These are phyloP conservation scores for Mesocentrotus franciscanus DNA, from an alignment of 53 echinoderm and acorn worm species.

Conservation along the genomic window DNA sequence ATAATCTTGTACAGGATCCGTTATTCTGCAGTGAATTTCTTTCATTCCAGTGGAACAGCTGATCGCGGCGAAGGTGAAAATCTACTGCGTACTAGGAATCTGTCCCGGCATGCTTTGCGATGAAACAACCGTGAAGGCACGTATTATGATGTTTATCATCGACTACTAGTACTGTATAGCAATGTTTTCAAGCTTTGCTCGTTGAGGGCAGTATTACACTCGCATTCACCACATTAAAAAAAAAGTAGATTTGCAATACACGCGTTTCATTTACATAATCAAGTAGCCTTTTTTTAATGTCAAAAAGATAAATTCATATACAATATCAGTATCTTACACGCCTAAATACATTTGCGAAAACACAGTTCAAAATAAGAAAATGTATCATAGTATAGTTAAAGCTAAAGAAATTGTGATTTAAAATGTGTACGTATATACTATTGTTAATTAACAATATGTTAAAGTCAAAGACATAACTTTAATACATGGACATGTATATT, in stretches of 20 bases:
- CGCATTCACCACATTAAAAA: not conserved
- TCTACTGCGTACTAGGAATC: too few species aligned
- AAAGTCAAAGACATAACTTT: too few species aligned
- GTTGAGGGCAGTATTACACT: not conserved
- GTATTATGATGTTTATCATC: not conserved
- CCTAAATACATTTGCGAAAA: not conserved
- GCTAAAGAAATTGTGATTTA: not conserved
- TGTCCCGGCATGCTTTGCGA: too few species aligned
- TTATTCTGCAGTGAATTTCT: too few species aligned
- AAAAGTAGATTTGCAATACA: not conserved
- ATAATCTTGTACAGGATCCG: too few species aligned
- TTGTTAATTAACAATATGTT: not conserved
- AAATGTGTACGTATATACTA: not conserved
- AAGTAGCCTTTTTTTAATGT: not conserved
- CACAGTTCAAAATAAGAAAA: not conserved
- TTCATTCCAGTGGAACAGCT: too few species aligned
- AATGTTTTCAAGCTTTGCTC: not conserved
- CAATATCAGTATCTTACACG: conserved; percentile 21
- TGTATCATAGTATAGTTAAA: not conserved
- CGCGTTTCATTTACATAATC: not conserved
- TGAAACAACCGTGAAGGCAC: too few species aligned
- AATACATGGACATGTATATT: not conserved
- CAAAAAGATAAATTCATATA: conserved; percentile 31
- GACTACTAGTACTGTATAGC: not conserved
- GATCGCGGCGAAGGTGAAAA: too few species aligned